Percentiles rank a stretch among this genome's conserved stretches.
These are phyloP conservation scores for Theretra japonica DNA, from an alignment of 2,888 invertebrate genomes.

Conservation along the genomic window DNA sequence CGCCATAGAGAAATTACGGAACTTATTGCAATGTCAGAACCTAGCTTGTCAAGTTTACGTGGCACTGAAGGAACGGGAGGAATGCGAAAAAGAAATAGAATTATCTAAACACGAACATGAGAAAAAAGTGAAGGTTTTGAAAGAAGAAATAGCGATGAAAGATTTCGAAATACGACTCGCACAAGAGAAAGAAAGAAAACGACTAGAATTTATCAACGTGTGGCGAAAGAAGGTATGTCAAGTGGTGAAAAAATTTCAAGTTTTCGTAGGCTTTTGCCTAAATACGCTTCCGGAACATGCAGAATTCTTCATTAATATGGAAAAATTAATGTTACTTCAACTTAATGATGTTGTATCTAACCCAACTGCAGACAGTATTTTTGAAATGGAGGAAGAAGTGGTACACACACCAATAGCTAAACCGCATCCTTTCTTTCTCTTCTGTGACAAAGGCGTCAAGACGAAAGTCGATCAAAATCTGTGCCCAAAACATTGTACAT, in stretches of 20 bases:
- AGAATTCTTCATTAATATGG: slow-evolving; percentile 76
- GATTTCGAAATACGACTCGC: slow-evolving; percentile 62
- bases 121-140: slow-evolving; percentile 59
- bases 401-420: slow-evolving; percentile 58
- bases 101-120: slow-evolving; percentile 56
- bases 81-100: slow-evolving; percentile 60
- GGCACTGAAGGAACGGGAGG: slow-evolving; percentile 73
- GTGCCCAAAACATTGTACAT: slow-evolving; percentile 66
- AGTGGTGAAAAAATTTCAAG: slow-evolving; percentile 73
- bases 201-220: slow-evolving; percentile 54
- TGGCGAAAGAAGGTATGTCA: slow-evolving; percentile 74
- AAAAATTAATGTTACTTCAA: slow-evolving; percentile 74
- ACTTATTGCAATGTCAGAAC: slow-evolving; percentile 67
- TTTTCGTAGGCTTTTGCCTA: slow-evolving; percentile 70
- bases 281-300: slow-evolving; percentile 69
- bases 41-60: slow-evolving; percentile 78
- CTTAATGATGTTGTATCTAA: slow-evolving; percentile 62
- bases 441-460: slow-evolving; percentile 66
- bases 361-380: slow-evolving; percentile 63
- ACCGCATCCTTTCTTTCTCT: slow-evolving; percentile 69
- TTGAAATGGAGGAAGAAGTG: slow-evolving; percentile 52
- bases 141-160: slow-evolving; percentile 56
- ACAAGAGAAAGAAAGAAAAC: slow-evolving; percentile 58
- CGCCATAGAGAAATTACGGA: slow-evolving; percentile 66
- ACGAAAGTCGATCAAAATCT: slow-evolving; percentile 58